These are phyloP conservation scores for Labia minor DNA, from an alignment of 2,888 invertebrate genomes.

Conservation along the genomic window DNA sequence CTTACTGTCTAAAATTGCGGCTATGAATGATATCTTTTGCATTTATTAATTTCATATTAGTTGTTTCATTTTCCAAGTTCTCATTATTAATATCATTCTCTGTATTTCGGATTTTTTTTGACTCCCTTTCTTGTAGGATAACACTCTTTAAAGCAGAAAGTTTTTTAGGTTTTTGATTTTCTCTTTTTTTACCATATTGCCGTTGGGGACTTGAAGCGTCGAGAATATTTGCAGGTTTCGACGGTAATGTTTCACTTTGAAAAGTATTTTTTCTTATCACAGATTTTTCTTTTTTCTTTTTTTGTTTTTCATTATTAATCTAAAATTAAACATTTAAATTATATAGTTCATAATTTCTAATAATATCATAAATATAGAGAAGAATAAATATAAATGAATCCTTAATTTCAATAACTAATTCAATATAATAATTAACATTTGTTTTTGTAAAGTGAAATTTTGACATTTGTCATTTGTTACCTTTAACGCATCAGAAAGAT, in stretches of 20 bases:
- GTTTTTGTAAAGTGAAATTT: no score
- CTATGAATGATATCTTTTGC: background rate
- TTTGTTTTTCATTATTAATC: background rate
- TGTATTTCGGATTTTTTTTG: background rate
- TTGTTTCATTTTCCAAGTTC: background rate
- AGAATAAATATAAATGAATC: no score
- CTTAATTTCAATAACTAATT: no score
- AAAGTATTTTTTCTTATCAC: background rate
- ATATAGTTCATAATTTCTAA: background rate
- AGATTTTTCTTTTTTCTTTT: background rate
- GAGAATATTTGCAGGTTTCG: background rate
- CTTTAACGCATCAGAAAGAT: background rate
- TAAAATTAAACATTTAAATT: background rate
- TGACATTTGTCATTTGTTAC: background rate
- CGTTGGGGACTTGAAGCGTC: background rate
- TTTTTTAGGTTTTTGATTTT: constrained; percentile 1
- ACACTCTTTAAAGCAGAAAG: background rate
- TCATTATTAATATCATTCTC: background rate
- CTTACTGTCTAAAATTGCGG: background rate
- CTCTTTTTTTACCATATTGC: constrained; percentile 1
- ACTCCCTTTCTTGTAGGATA: background rate
- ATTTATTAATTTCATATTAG: background rate
- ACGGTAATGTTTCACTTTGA: background rate
- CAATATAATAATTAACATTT: no score
- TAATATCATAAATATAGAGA: background rate